phyloP scores from a whole-genome alignment of 2,888 invertebrate species.

The Cepaea hortensis region DNA sequence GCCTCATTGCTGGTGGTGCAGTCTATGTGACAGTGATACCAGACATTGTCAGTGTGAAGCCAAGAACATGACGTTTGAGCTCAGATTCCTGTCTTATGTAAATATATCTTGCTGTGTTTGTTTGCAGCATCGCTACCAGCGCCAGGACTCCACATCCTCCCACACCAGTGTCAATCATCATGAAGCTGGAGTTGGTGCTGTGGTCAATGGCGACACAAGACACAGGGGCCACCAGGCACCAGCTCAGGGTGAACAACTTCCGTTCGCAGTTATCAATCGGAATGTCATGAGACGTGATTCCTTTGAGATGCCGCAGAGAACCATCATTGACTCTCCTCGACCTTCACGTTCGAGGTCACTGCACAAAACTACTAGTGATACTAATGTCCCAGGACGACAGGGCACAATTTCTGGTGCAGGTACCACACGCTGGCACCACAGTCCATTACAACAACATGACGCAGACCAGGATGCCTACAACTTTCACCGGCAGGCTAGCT shows the following conservation, averaged over 20 bases:
- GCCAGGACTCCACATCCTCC: constrained; percentile 72
- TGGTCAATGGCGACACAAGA: constrained; percentile 62
- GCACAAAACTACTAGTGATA: constrained; percentile 50
- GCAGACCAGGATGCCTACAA: constrained; percentile 39
- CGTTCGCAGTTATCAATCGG: constrained; percentile 62
- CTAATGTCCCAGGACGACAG: constrained; percentile 54
- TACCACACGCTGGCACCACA: constrained; percentile 49
- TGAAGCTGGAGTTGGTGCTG: constrained; percentile 60
- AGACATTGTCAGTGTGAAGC: too few species aligned
- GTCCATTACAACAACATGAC: constrained; percentile 55
- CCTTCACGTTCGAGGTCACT: constrained; percentile 56
- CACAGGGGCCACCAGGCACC: constrained; percentile 68
- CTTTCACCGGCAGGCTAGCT: constrained; percentile 48
- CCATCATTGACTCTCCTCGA: constrained; percentile 65
- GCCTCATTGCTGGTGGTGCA: too few species aligned
- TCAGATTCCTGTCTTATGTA: background rate
- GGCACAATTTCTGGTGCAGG: constrained; percentile 1
- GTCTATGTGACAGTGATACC: too few species aligned
- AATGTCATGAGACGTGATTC: constrained; percentile 59
- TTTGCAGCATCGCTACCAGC: constrained; percentile 65
- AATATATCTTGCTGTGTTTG: background rate
- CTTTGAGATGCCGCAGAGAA: constrained; percentile 57
- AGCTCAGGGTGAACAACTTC: constrained; percentile 57
- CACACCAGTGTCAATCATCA: constrained; percentile 66
- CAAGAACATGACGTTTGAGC: too few species aligned